A percentile compares a stretch with the other conserved stretches of the same genome.
Evolutionary conservation across 2,113 vertebrate species (phyloP).

Genomic region (Callipepla californica): DNA sequence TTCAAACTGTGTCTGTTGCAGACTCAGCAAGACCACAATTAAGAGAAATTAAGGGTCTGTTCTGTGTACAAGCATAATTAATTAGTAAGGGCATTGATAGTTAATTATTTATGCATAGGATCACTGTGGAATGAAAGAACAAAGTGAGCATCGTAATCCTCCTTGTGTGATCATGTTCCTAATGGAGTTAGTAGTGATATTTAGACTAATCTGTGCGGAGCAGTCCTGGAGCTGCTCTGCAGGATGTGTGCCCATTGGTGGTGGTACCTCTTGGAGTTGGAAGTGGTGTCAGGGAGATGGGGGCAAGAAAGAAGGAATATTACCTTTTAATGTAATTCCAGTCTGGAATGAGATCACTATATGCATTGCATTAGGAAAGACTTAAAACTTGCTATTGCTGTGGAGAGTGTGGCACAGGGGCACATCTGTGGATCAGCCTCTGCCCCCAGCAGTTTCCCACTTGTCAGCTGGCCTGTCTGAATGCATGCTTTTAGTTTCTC

Average conservation of each 20-base stretch:
- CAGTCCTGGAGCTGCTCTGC: background rate
- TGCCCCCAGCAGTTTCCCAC: background rate
- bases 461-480: background rate
- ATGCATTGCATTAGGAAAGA: background rate
- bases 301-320: background rate
- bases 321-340: background rate
- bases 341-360: background rate
- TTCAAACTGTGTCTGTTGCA: slow-evolving; percentile 1
- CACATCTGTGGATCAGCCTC: background rate
- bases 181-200: background rate
- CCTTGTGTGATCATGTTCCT: background rate
- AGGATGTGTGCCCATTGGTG: slow-evolving; percentile 19
- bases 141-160: background rate
- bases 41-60: slow-evolving; percentile 70
- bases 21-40: slow-evolving; percentile 67
- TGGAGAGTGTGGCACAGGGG: background rate
- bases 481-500: accelerated
- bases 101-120: slow-evolving; percentile 71
- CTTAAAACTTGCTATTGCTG: background rate
- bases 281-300: background rate
- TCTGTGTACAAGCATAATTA: slow-evolving; percentile 65
- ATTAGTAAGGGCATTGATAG: slow-evolving; percentile 62
- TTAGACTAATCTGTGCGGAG: background rate
- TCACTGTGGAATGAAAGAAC: slow-evolving; percentile 50
- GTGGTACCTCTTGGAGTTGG: background rate